A percentile compares a stretch with the other conserved stretches of the same genome.
phyloP scores from a whole-genome alignment of 2,113 vertebrate species.

The Dipodomys stephensi region DNA sequence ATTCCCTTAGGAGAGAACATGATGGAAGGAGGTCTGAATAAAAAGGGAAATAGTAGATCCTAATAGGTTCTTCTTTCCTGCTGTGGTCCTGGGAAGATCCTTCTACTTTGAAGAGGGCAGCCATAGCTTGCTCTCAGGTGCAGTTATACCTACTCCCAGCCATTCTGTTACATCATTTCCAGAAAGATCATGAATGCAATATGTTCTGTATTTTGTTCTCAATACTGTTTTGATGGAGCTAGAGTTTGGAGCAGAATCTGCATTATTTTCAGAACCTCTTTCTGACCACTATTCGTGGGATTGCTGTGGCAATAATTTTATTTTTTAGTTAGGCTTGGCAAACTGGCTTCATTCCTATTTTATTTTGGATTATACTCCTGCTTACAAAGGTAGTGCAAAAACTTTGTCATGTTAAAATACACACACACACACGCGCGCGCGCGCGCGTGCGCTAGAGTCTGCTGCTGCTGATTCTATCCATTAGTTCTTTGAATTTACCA shows the following conservation, averaged over 20 bases:
- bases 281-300: background rate
- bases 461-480: background rate
- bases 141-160: too few relatives aligned
- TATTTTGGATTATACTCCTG: background rate
- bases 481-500: background rate
- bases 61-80: background rate
- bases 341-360: background rate
- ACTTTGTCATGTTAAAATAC: background rate
- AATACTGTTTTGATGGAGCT: background rate
- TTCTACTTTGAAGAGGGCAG: background rate
- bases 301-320: background rate
- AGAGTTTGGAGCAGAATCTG: background rate
- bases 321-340: background rate
- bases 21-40: too few relatives aligned
- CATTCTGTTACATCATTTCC: background rate
- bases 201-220: background rate
- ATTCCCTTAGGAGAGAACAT: background rate
- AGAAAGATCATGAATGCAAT: background rate
- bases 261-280: background rate
- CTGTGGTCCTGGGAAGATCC: background rate
- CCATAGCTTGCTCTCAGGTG: background rate
- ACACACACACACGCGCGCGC: too few relatives aligned
- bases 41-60: background rate
- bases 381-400: slow-evolving; percentile 22
- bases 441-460: background rate